A percentile compares a stretch with the other conserved stretches of the same genome.
Conservation (phyloP, 2,888 invertebrate genomes). For the Harpalus rufipes region DNA sequence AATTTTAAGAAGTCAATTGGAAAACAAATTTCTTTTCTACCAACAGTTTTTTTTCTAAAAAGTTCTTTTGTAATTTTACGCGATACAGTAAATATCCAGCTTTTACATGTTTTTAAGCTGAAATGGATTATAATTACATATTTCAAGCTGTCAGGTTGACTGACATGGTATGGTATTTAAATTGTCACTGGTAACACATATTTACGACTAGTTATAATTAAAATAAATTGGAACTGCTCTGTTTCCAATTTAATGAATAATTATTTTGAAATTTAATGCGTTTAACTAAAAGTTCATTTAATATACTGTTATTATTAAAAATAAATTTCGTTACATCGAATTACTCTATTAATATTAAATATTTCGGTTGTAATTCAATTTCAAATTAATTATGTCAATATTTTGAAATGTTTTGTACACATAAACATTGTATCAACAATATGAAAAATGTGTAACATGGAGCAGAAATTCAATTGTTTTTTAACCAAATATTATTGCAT, state of each 20-base stretch:
- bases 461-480: background rate
- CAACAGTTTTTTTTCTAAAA: background rate
- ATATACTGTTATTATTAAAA: background rate
- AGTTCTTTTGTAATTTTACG: background rate
- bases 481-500: background rate
- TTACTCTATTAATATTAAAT: background rate
- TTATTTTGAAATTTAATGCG: slow-evolving; percentile 16
- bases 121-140: slow-evolving; percentile 1
- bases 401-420: background rate
- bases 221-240: slow-evolving; percentile 44
- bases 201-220: slow-evolving; percentile 33
- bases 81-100: background rate
- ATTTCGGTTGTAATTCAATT: background rate
- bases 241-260: slow-evolving; percentile 39
- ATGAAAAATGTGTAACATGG: background rate
- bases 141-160: slow-evolving; percentile 27
- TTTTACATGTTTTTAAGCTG: background rate
- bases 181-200: slow-evolving; percentile 32
- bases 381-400: background rate
- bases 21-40: background rate
- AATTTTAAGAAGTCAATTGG: background rate
- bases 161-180: slow-evolving; percentile 32
- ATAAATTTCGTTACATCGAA: background rate
- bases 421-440: background rate
- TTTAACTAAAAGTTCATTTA: background rate